Evolutionary conservation across 2,797 vertebrate genomes (phyloP).

Genomic region (Tenualosa ilisha): DNA sequence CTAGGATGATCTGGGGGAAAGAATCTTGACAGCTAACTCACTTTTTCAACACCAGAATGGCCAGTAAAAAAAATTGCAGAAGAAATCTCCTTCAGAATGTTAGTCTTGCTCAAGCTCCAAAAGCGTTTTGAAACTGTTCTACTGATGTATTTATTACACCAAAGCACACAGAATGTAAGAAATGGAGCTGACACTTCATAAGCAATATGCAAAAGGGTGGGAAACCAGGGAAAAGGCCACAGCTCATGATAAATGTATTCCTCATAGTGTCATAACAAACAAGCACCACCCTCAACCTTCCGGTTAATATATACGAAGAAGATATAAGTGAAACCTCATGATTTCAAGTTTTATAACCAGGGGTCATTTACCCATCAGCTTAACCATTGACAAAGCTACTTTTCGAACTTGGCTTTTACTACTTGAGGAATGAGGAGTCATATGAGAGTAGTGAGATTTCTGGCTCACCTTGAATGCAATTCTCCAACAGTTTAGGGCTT

Average conservation of each 20-base stretch:
- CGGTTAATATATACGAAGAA: background rate
- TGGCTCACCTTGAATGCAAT: slow-evolving; percentile 74
- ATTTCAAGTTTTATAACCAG: background rate
- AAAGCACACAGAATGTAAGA: background rate
- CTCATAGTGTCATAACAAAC: background rate
- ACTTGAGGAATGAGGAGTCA: slow-evolving; percentile 33
- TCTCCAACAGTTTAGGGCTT: slow-evolving; percentile 76
- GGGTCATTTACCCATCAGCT: background rate
- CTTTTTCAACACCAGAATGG: background rate
- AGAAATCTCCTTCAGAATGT: background rate
- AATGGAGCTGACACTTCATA: background rate
- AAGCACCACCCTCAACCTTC: background rate
- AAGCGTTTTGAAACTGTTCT: background rate
- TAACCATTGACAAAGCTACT: background rate
- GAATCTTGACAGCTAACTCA: background rate
- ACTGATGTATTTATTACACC: background rate
- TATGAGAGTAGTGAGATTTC: background rate
- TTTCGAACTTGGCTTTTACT: slow-evolving; percentile 30
- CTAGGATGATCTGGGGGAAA: slow-evolving; percentile 52
- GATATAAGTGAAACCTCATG: background rate
- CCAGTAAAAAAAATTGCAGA: background rate
- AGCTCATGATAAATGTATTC: background rate
- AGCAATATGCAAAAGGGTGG: background rate
- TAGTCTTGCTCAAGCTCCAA: background rate
- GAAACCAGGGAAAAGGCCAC: background rate